phyloP scores from a whole-genome alignment of 2,113 vertebrate species.

The Ia io region DNA sequence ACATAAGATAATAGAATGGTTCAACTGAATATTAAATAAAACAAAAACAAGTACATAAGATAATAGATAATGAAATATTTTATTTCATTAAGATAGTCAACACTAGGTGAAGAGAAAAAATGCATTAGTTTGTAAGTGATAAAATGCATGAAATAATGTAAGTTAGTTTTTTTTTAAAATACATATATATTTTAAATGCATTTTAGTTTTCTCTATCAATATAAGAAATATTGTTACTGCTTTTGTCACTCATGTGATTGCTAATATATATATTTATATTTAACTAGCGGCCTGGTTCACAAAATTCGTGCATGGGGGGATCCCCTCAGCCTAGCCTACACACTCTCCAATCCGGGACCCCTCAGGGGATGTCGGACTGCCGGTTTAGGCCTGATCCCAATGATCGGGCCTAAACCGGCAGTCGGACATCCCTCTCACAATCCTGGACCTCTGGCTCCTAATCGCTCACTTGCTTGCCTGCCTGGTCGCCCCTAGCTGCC shows the following conservation, averaged over 20 bases:
- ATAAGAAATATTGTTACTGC: background rate
- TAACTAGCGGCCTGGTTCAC: too few species aligned
- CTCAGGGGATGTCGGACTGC: too few species aligned
- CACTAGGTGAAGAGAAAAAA: background rate
- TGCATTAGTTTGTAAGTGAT: background rate
- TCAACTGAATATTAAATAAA: conserved; percentile 65
- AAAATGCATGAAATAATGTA: background rate
- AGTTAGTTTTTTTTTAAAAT: background rate
- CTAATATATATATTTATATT: background rate
- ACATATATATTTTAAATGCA: background rate
- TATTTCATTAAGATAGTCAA: background rate
- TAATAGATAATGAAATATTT: background rate
- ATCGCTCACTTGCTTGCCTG: too few species aligned
- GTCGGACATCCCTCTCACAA: too few species aligned
- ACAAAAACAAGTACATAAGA: background rate
- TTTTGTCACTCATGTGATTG: background rate
- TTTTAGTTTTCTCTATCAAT: background rate
- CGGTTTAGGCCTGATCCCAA: too few species aligned
- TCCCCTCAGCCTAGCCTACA: too few species aligned
- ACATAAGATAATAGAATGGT: background rate
- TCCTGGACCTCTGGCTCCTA: too few species aligned
- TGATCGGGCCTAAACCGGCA: too few species aligned
- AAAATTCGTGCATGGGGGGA: too few species aligned
- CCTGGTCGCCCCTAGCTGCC: too few species aligned
- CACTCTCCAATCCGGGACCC: too few species aligned